These are phyloP conservation scores for Trisateles emortualis DNA, from an alignment of 2,888 invertebrate genomes.

Conservation along the genomic window DNA sequence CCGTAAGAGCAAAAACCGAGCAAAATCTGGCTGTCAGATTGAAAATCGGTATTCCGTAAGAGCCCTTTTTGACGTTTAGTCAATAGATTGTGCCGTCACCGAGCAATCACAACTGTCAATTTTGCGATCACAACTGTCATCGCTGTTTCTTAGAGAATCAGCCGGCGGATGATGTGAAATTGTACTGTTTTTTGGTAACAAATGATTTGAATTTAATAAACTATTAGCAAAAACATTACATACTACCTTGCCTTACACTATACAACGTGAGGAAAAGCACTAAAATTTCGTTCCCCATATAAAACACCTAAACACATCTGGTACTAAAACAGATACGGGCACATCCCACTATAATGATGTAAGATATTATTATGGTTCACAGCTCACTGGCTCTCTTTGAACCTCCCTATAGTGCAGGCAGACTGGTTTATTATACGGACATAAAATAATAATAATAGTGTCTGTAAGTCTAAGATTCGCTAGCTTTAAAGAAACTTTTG, in stretches of 20 bases:
- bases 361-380: constrained; percentile 61
- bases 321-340: constrained; percentile 31
- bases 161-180: no score
- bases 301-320: constrained; percentile 9
- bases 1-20: no score
- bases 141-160: no score
- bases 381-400: constrained; percentile 49
- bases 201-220: no score
- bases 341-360: constrained; percentile 61
- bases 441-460: constrained; percentile 5
- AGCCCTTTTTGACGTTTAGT: no score
- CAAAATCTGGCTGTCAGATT: no score
- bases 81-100: no score
- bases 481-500: constrained; percentile 11
- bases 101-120: no score
- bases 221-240: not conserved
- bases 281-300: not conserved
- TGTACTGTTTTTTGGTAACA: no score
- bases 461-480: constrained; percentile 13
- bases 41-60: no score
- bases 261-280: not conserved
- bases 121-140: no score
- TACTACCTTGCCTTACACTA: not conserved
- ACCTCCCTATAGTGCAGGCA: constrained; percentile 9
- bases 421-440: constrained; percentile 10